Base-by-base conservation (phyloP, 2,888 invertebrate species). In the Hecatera dysodea region DNA sequence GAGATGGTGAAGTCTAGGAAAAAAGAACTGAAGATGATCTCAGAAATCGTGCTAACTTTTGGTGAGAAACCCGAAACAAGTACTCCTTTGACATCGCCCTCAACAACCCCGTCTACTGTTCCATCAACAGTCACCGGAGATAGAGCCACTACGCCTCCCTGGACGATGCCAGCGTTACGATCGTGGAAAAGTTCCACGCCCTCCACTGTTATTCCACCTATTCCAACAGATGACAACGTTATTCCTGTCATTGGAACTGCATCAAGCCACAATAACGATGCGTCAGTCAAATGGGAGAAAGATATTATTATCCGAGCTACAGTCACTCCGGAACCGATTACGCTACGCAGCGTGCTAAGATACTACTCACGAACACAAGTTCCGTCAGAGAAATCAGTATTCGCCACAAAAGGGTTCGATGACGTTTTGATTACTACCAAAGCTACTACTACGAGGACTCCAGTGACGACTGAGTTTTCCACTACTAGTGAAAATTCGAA, bases 161-260 rank as follows among this genome's bases (percentile, higher is more conserved):
- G 96, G 92, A 96, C 95, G 61, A 95, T 96, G 89, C 96, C 96
- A 42, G 96, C 96, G 17, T 91, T 96, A 55, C 90, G 91, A 69
- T 93, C 93, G 19, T 94, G 95, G 95, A 95, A 93, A 82, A 91
- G 90, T 72, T 90, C 92, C 44, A 89, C 89, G 3, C 82, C 91
- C 36, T 90, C 92, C 1, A 92, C 94, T 1, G 91, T 92, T 24
- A 86, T 91, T 80, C 93, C 89, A 75, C 91, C 93, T 12, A 82
- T 92, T 59, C 90, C 94, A 8, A 94, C 93, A 6, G 93, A 93
- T 77, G 89, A 90, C 57, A 91, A 87, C 66, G 91, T 90, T 44
- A 87, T 92, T 75, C 90, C 93, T n/a, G 78, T 90, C 0, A 86
- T 91, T 48, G 92, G 88, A 17, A 93, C 94, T 15, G 89, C 91